Evolutionary conservation across 2,113 vertebrate species (phyloP), one percentile per base, ranked within the genome.

Genomic region (Misgurnus anguillicaudatus): DNA sequence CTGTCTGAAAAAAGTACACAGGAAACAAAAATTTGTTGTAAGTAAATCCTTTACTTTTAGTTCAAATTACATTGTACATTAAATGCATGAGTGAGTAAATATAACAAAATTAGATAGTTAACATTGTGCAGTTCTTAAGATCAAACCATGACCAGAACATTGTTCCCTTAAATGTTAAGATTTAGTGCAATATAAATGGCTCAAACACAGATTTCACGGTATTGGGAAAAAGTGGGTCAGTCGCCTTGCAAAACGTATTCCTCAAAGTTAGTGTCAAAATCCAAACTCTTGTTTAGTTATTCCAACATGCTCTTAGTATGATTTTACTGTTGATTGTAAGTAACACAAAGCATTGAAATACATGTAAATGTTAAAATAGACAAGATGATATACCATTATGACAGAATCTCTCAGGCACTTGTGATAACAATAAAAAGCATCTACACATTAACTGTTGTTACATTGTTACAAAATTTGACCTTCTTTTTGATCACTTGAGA

Each of bases 321-420:
- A 72, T 57, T 72, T 58, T 17, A 21, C 11, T 3, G 17, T 58
- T 21, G 41, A 41, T 19, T 39, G 24, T 17, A 17, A 0, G 16
- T 55, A 55, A 19, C 42, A 21, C 38, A n/a, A 55, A 70, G 13
- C n/a, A 19, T 57, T 31, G 24, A 31, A 31, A 31, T 31, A 31
- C 9, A 24, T 68, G 5, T 31, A 16, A 21, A 11, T 17, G 21
- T 51, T 17, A 69, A 51, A 39, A 53, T 9, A 53, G 21, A n/a
- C 53, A 14, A 5, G 53, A 14, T 8, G 45, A 36, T 53, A 51
- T 51, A 17, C 4, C 14, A 38, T 21, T 53, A 16, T 71, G 3
- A 19, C 41, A 58, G 58, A 70, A 70, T 21, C 24, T 31, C 42
- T 16, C 47, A 73, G 69, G 78, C 78, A 80, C 69, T 57, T 73